Evolutionary conservation across 2,888 invertebrate genomes (phyloP).

Genomic region (Mactromeris polynyma): DNA sequence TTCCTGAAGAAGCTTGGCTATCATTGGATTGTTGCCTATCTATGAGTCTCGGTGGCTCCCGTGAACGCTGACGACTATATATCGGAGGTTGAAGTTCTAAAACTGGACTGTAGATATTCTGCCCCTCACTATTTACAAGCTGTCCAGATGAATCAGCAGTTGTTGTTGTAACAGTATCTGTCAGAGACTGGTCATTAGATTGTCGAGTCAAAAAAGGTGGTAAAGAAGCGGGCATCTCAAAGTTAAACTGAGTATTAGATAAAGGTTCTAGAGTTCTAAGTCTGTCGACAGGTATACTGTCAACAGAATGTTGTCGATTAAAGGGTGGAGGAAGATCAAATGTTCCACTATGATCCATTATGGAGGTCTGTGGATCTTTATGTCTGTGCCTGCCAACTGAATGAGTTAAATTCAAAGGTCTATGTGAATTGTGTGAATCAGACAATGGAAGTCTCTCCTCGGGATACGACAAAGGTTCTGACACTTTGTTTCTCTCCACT

Average conservation of each 20-base stretch:
- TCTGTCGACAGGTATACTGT: constrained; percentile 65
- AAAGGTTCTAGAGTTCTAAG: constrained; percentile 47
- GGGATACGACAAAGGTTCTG: constrained; percentile 17
- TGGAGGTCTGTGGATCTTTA: constrained; percentile 37
- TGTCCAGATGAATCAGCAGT: constrained; percentile 45
- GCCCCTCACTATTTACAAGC: constrained; percentile 60
- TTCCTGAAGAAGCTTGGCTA: constrained; percentile 47
- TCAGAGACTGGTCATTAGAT: constrained; percentile 43
- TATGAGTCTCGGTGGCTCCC: constrained; percentile 44
- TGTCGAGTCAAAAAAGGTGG: constrained; percentile 54
- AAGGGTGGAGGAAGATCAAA: constrained; percentile 56
- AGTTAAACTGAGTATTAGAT: constrained; percentile 46
- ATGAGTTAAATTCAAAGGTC: constrained; percentile 56
- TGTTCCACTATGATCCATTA: constrained; percentile 52
- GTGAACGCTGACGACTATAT: constrained; percentile 64
- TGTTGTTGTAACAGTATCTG: constrained; percentile 20
- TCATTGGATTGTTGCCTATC: constrained; percentile 66
- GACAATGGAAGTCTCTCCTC: neutral
- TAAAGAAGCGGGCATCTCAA: constrained; percentile 68
- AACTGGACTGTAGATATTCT: constrained; percentile 67
- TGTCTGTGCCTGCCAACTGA: constrained; percentile 58
- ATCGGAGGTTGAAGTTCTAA: constrained; percentile 63
- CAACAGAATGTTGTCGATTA: constrained; percentile 64
- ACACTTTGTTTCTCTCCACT: constrained; percentile 40
- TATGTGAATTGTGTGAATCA: constrained; percentile 49